Conservation (phyloP, 2,888 invertebrate species). For the Mimas tiliae region DNA sequence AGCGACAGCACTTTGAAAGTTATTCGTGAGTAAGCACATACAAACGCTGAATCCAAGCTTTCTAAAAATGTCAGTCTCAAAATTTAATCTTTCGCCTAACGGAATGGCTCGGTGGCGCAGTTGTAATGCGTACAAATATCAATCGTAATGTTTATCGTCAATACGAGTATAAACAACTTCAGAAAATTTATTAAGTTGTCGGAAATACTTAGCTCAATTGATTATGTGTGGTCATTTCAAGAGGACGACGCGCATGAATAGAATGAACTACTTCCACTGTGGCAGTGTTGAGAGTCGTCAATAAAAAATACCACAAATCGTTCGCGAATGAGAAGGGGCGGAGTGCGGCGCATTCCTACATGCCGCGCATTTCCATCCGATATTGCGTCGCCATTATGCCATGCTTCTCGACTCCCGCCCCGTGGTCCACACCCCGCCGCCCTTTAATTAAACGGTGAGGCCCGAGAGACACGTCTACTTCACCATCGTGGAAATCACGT, state of each 20-base stretch:
- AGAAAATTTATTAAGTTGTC: constrained; percentile 3
- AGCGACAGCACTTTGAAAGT: neutral
- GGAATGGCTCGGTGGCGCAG: too few relatives aligned
- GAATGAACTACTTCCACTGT: constrained; percentile 60
- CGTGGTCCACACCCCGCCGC: constrained; percentile 69
- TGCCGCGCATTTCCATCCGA: constrained; percentile 85
- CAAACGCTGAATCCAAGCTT: constrained; percentile 55
- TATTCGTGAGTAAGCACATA: constrained; percentile 30
- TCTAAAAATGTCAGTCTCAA: constrained; percentile 72
- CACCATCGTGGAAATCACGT: constrained; percentile 79
- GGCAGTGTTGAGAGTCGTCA: constrained; percentile 79
- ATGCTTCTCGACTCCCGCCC: constrained; percentile 68
- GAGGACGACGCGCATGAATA: constrained; percentile 35
- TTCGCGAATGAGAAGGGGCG: constrained; percentile 78
- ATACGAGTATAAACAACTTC: neutral
- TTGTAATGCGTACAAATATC: too few relatives aligned
- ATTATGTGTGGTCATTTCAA: constrained; percentile 36
- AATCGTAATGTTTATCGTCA: too few relatives aligned
- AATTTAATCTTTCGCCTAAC: constrained; percentile 70
- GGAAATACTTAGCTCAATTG: constrained; percentile 46
- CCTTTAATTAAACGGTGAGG: constrained; percentile 84
- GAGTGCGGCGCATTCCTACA: constrained; percentile 84
- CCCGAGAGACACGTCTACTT: constrained; percentile 81
- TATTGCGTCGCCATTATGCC: constrained; percentile 85
- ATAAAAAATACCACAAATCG: constrained; percentile 84